Evolutionary conservation across 2,888 invertebrate genomes (phyloP).

Genomic region (Cheilosia variabilis): DNA sequence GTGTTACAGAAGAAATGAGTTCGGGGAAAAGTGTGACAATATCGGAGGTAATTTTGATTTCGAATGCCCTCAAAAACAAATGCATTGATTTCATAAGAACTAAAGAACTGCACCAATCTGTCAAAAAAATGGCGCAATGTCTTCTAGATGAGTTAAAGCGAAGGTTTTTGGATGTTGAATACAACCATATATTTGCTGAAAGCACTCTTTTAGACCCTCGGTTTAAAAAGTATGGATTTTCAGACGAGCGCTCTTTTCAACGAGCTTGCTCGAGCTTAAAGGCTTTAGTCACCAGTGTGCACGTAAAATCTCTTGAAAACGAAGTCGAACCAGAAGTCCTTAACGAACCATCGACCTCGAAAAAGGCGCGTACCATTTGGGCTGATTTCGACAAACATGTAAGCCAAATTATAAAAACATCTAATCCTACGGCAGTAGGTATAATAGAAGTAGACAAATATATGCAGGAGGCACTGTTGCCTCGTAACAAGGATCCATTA

Average conservation of each 20-base stretch:
- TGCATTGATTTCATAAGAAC: constrained; percentile 1
- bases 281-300: background rate
- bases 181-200: constrained; percentile 9
- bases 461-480: background rate
- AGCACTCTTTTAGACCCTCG: constrained; percentile 29
- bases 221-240: constrained; percentile 34
- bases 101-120: background rate
- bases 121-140: background rate
- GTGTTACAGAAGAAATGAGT: constrained; percentile 27
- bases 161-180: constrained; percentile 4
- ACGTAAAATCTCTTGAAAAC: background rate
- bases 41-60: constrained; percentile 35
- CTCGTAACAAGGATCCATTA: constrained; percentile 1
- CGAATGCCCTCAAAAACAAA: background rate
- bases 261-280: constrained; percentile 13
- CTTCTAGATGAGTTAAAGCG: constrained; percentile 5
- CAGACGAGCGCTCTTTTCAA: background rate
- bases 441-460: constrained; percentile 17
- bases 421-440: constrained; percentile 5
- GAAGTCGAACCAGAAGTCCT: background rate
- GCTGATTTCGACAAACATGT: constrained; percentile 13
- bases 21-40: constrained; percentile 22
- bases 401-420: background rate
- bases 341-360: background rate
- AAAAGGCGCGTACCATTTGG: constrained; percentile 17